Base-by-base conservation (phyloP, 2,113 vertebrate genomes). In the Eonycteris spelaea region DNA sequence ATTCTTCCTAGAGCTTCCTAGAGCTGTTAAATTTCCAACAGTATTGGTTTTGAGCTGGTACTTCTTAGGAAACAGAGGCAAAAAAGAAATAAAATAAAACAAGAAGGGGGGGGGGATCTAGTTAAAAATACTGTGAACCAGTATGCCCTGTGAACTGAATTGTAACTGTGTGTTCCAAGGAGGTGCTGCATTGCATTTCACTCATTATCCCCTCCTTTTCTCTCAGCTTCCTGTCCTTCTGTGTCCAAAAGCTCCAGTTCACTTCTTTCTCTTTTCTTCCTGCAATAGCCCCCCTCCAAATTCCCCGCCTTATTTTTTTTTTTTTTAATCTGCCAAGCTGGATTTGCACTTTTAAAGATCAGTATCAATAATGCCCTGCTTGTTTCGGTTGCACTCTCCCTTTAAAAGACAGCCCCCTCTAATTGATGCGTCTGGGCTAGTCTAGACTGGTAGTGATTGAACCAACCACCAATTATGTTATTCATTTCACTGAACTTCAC, bases 391-490 rank as follows among this genome's bases (percentile, higher is more conserved):
- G 91, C 96, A 65, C 97, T 97, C 93, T 78, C 96, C 95, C 98
- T 98, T 98, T 97, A 98, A 98, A 91, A 98, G 65, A 82, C 98
- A 96, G 96, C 97, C 97, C 96, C 95, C 98, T 97, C 98, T 98
- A 98, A 98, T 98, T 97, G 97, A 92, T 98, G 98, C 95, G 98
- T 98, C 98, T 98, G 98, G 97, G 97, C 98, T 98, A 97, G 98
- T 98, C 98, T 98, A 98, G 98, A 98, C 98, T 51, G 98, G 97
- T 90, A 98, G 97, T 95, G 98, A 98, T 84, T 97, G 98, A 96
- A 98, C 96, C 98, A 88, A 98, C 97, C 96, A 97, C 98, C 98
- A 97, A 95, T 98, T 97, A 98, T 95, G 98, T 97, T 97, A 98
- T 97, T 97, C 98, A 97, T 98, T 98, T 98, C 98, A 98, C 96